Percentiles rank a stretch among this genome's conserved stretches.
phyloP scores from a whole-genome alignment of 2,113 vertebrate species.

The Channa argus region DNA sequence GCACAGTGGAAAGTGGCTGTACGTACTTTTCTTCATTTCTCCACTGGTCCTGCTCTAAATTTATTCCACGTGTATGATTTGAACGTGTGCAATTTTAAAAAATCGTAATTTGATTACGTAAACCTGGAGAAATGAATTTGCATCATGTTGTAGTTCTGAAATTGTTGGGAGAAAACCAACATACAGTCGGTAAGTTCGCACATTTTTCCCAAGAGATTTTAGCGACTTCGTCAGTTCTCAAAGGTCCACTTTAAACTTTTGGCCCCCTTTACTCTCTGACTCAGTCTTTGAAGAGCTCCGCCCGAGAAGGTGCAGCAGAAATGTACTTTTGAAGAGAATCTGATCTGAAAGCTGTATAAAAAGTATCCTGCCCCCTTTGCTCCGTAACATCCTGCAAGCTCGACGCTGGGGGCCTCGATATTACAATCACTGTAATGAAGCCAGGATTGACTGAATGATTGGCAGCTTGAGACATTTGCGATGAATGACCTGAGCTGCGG shows the following conservation, averaged over 20 bases:
- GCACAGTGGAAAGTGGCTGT: no score
- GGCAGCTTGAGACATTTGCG: slow-evolving; percentile 74
- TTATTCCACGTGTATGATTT: no score
- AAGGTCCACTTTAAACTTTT: slow-evolving; percentile 15
- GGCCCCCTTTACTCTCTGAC: not conserved
- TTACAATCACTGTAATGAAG: slow-evolving; percentile 82
- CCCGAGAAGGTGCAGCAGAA: slow-evolving; percentile 57
- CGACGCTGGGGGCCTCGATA: slow-evolving; percentile 67
- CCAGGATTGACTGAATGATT: slow-evolving; percentile 81
- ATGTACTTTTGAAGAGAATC: slow-evolving; percentile 76
- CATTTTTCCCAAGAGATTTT: not conserved
- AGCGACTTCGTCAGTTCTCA: not conserved
- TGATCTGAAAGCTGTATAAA: slow-evolving; percentile 72
- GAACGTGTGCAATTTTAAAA: no score
- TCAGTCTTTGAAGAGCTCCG: slow-evolving; percentile 37
- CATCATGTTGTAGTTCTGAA: no score
- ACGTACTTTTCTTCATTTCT: no score
- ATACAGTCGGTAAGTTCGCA: not conserved
- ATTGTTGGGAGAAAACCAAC: no score
- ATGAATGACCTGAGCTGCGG: slow-evolving; percentile 64
- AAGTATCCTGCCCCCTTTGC: slow-evolving; percentile 67
- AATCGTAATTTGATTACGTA: no score
- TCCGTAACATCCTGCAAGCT: slow-evolving; percentile 54
- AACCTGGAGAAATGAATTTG: no score
- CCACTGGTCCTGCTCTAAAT: no score